These are phyloP conservation scores for Peromyscus eremicus DNA, from an alignment of 2,797 vertebrate genomes.

Conservation along the genomic window DNA sequence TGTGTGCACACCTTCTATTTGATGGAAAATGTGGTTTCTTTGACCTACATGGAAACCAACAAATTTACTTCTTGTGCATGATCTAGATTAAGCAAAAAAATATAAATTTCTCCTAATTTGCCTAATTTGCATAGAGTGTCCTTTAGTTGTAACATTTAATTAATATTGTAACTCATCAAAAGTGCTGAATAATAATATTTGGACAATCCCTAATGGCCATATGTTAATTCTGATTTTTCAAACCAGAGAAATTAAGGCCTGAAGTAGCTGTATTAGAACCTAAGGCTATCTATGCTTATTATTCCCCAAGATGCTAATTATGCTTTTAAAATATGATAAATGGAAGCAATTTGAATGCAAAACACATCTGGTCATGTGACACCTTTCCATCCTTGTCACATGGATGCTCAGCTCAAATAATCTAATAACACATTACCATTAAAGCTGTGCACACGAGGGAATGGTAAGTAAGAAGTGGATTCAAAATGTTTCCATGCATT, in stretches of 20 bases:
- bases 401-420: background rate
- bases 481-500: background rate
- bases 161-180: slow-evolving; percentile 73
- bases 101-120: slow-evolving; percentile 62
- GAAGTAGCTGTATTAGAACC: slow-evolving; percentile 39
- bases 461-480: background rate
- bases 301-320: slow-evolving; percentile 77
- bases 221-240: slow-evolving; percentile 56
- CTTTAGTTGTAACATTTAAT: slow-evolving; percentile 74
- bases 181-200: slow-evolving; percentile 70
- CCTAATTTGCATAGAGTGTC: slow-evolving; percentile 71
- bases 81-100: slow-evolving; percentile 43
- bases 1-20: background rate
- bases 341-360: slow-evolving; percentile 31
- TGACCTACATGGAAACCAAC: background rate
- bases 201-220: slow-evolving; percentile 55
- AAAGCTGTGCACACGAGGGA: background rate
- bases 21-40: background rate
- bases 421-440: slow-evolving; percentile 7
- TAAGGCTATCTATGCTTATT: slow-evolving; percentile 69
- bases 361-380: background rate
- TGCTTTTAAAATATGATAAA: slow-evolving; percentile 62
- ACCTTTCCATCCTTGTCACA: background rate
- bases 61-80: background rate
- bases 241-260: slow-evolving; percentile 42